These are phyloP conservation scores for Poecilia latipinna DNA, from an alignment of 2,113 vertebrate species.

Conservation along the genomic window DNA sequence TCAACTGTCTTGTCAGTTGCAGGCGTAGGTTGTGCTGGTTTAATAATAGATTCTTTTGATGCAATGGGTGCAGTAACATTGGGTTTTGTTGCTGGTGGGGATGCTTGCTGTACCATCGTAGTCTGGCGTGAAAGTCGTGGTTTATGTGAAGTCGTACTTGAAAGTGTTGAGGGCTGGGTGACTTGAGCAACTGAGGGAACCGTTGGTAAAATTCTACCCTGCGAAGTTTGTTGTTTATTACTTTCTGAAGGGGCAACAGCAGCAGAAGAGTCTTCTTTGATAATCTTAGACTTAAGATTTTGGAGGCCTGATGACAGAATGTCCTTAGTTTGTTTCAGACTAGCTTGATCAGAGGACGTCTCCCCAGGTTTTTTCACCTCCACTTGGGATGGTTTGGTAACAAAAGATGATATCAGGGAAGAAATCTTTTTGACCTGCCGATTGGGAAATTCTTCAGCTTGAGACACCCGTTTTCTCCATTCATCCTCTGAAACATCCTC, in stretches of 20 bases:
- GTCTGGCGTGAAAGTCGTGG: constrained; percentile 74
- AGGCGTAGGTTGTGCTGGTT: constrained; percentile 16
- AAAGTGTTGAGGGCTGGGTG: constrained; percentile 28
- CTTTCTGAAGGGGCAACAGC: constrained; percentile 41
- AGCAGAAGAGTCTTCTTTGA: constrained; percentile 67
- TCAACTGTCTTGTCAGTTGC: constrained; percentile 31
- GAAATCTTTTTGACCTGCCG: constrained; percentile 81
- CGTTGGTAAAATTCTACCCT: constrained; percentile 66
- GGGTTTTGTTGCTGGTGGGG: constrained; percentile 58
- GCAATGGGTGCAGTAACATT: constrained; percentile 51
- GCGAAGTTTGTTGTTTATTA: constrained; percentile 34
- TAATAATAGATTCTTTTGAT: constrained; percentile 46
- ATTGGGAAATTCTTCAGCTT: constrained; percentile 80
- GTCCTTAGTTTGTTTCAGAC: constrained; percentile 61
- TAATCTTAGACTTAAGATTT: constrained; percentile 75
- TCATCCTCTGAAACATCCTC: constrained; percentile 80
- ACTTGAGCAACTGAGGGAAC: constrained; percentile 47
- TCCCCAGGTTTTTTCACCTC: constrained; percentile 67
- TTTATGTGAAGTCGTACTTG: constrained; percentile 59
- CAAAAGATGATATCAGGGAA: constrained; percentile 86
- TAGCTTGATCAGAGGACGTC: constrained; percentile 16
- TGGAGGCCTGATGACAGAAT: constrained; percentile 73
- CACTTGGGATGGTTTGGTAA: constrained; percentile 79
- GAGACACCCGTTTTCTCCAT: constrained; percentile 76
- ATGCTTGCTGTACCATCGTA: constrained; percentile 68